Conservation (phyloP, 2,888 invertebrate genomes). For the Stenodera caucasica region DNA sequence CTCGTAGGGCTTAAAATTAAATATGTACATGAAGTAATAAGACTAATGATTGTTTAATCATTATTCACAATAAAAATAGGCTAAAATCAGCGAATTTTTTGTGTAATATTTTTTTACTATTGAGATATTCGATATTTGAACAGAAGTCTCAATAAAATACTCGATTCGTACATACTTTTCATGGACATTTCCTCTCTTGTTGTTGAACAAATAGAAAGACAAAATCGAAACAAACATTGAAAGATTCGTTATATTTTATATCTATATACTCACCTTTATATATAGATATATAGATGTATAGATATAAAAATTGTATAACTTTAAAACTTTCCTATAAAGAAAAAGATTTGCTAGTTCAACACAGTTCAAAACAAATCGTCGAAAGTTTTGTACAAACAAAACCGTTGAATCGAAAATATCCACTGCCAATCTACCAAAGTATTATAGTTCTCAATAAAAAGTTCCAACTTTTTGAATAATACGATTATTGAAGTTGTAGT, state of each 20-base stretch:
- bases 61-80: too few relatives aligned
- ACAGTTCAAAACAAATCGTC: constrained; percentile 47
- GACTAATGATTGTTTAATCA: too few relatives aligned
- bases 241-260: neutral
- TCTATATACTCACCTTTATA: neutral
- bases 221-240: neutral
- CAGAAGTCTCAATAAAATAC: neutral
- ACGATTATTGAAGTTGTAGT: constrained; percentile 19
- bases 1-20: too few relatives aligned
- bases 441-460: constrained; percentile 38
- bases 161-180: neutral
- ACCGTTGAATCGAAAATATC: constrained; percentile 46
- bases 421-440: constrained; percentile 38
- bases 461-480: constrained; percentile 26
- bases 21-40: too few relatives aligned
- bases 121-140: too few relatives aligned
- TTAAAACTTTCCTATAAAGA: constrained; percentile 36
- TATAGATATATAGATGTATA: neutral
- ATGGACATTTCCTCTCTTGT: neutral
- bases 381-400: constrained; percentile 48
- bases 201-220: neutral
- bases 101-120: too few relatives aligned
- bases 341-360: constrained; percentile 35
- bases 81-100: too few relatives aligned
- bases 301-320: constrained; percentile 30